A percentile compares a stretch with the other conserved stretches of the same genome.
Evolutionary conservation across 1,140 invertebrate species (phyloP).

Genomic region (Zaprionus inermis): DNA sequence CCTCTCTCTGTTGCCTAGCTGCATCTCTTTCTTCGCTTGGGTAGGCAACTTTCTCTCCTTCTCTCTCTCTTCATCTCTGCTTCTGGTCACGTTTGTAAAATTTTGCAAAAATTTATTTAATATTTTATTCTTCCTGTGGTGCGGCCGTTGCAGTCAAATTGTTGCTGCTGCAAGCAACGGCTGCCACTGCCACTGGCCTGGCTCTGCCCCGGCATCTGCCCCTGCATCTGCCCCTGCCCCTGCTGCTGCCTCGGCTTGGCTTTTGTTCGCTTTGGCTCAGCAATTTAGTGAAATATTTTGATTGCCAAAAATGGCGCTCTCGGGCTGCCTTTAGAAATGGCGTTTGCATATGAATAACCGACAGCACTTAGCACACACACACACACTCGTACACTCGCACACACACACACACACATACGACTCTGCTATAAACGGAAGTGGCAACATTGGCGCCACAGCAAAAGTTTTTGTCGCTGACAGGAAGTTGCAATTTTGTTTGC

Average conservation of each 20-base stretch:
- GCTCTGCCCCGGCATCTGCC: slow-evolving; percentile 15
- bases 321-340: slow-evolving; percentile 40
- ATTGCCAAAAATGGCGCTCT: slow-evolving; percentile 72
- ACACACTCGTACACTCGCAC: slow-evolving; percentile 14
- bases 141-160: slow-evolving; percentile 44
- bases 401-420: slow-evolving; percentile 10
- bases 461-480: slow-evolving; percentile 82
- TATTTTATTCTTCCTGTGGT: slow-evolving; percentile 69
- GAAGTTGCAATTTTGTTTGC: slow-evolving; percentile 83
- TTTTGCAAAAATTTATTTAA: slow-evolving; percentile 73
- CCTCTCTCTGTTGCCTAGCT: too few relatives aligned
- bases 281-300: slow-evolving; percentile 82
- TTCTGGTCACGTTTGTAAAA: slow-evolving; percentile 74
- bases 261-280: slow-evolving; percentile 54
- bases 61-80: background rate
- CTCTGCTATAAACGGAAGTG: slow-evolving; percentile 72
- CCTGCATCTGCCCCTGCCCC: slow-evolving; percentile 15
- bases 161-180: slow-evolving; percentile 13
- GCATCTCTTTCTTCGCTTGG: too few relatives aligned
- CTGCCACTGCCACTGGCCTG: slow-evolving; percentile 10
- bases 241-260: slow-evolving; percentile 36
- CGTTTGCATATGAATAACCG: slow-evolving; percentile 79
- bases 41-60: background rate
- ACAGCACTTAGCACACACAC: slow-evolving; percentile 69
- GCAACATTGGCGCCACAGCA: slow-evolving; percentile 80